Evolutionary conservation across 2,888 invertebrate genomes (phyloP).

Genomic region (Chamaedrilus cognettii): DNA sequence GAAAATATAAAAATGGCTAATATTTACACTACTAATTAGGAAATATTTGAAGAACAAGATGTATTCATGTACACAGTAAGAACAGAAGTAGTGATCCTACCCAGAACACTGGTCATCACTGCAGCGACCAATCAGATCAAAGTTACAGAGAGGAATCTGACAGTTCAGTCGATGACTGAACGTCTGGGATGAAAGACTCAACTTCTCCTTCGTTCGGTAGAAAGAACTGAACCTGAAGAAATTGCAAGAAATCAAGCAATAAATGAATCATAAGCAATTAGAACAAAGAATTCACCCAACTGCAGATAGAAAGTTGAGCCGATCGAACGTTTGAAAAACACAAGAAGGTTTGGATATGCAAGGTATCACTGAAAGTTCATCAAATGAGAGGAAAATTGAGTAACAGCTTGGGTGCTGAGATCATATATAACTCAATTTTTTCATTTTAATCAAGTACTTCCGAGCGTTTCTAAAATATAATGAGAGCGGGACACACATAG

Average conservation of each 20-base stretch:
- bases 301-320: background rate
- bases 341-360: background rate
- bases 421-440: background rate
- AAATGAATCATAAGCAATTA: background rate
- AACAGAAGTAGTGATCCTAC: too few relatives aligned
- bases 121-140: slow-evolving; percentile 23
- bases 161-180: slow-evolving; percentile 4
- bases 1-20: too few relatives aligned
- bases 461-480: too few relatives aligned
- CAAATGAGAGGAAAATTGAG: background rate
- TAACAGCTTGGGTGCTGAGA: background rate
- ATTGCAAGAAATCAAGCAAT: too few relatives aligned
- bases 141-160: slow-evolving; percentile 7
- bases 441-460: too few relatives aligned
- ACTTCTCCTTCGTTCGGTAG: slow-evolving; percentile 18
- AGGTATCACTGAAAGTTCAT: background rate
- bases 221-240: slow-evolving; percentile 16
- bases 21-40: too few relatives aligned
- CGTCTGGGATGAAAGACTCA: slow-evolving; percentile 7
- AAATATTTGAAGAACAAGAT: too few relatives aligned
- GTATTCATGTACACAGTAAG: too few relatives aligned
- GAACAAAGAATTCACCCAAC: background rate
- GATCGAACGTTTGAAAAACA: background rate
- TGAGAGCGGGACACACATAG: too few relatives aligned
- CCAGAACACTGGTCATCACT: slow-evolving; percentile 13